phyloP scores from a whole-genome alignment of 1,140 invertebrate species.

The Hyphantria cunea region DNA sequence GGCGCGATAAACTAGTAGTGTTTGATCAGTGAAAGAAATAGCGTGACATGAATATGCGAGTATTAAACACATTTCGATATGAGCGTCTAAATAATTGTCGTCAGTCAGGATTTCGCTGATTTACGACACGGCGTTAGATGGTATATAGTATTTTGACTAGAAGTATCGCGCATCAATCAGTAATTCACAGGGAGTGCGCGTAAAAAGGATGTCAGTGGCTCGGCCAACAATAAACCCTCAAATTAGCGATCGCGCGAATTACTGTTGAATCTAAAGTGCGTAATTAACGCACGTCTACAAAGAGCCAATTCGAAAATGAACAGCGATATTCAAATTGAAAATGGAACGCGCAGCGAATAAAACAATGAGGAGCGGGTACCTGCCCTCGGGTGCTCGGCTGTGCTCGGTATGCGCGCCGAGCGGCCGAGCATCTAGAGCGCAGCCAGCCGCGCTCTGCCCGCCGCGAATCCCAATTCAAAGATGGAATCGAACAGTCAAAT shows the following conservation, averaged over 20 bases:
- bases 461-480: constrained; percentile 65
- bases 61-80: constrained; percentile 36
- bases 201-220: constrained; percentile 68
- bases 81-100: constrained; percentile 46
- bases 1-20: constrained; percentile 51
- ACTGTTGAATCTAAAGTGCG: constrained; percentile 77
- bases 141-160: constrained; percentile 36
- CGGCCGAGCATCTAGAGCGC: constrained; percentile 47
- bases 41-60: constrained; percentile 45
- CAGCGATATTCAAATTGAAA: constrained; percentile 79
- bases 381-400: constrained; percentile 47
- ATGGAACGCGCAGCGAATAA: constrained; percentile 74
- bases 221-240: constrained; percentile 72
- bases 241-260: constrained; percentile 77
- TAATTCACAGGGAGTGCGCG: constrained; percentile 61
- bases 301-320: constrained; percentile 78
- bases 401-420: constrained; percentile 48
- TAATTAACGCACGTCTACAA: constrained; percentile 73
- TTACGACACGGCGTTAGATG: constrained; percentile 30
- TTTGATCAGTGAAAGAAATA: constrained; percentile 49
- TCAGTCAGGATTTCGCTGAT: constrained; percentile 42
- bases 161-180: constrained; percentile 46
- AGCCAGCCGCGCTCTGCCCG: constrained; percentile 28
- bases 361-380: constrained; percentile 58
- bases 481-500: constrained; percentile 68